Base-by-base conservation (phyloP, 2,888 invertebrate species). In the Stegana nigrithorax region DNA sequence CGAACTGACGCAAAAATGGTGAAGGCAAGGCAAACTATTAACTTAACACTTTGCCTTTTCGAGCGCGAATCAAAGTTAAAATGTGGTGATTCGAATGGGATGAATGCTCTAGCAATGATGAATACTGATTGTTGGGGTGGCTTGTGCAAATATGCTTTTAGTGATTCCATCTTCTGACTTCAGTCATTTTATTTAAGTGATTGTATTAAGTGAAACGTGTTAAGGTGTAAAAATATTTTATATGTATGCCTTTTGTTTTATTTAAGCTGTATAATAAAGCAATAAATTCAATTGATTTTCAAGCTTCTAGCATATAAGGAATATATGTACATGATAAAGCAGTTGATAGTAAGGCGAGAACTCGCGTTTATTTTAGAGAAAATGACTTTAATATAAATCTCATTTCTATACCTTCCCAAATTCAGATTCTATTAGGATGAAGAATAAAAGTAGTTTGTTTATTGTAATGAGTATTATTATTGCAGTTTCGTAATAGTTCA, bases 181-280 rank as follows among this genome's bases (percentile, higher is more conserved):
- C 60, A 69, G 75, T 78, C 73, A 77, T 75, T 79, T 77, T 71
- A 73, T 73, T 77, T 75, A 75, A 75, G 75, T 75, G 75, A 67
- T 63, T 72, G 63, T 63, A 65, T 63, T 68, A 73, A 25, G 12
- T 68, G 68, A 71, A 75, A 75, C 80, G 80, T 75, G 75, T 73
- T 59, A 65, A 63, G 64, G 68, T 63, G 72, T 66, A 67, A 72
- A 71, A 73, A 64, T 65, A 57, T 59, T 67, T 79, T 75, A 71
- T 77, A 75, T 75, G 60, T 63, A 57, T 23, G 78, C 75, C 14
- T 12, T 36, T 53, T 55, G n/a, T n/a, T n/a, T n/a, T n/a, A n/a
- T n/a, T n/a, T n/a, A n/a, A n/a, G n/a, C 36, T n/a, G 53, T 36
- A 75, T 75, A 75, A 75, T 75, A 79, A 71, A 59, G 75, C 66